Percentiles rank a stretch among this genome's conserved stretches.
phyloP scores from a whole-genome alignment of 2,797 vertebrate genomes.

The Xiphorhynchus erythropygius region DNA sequence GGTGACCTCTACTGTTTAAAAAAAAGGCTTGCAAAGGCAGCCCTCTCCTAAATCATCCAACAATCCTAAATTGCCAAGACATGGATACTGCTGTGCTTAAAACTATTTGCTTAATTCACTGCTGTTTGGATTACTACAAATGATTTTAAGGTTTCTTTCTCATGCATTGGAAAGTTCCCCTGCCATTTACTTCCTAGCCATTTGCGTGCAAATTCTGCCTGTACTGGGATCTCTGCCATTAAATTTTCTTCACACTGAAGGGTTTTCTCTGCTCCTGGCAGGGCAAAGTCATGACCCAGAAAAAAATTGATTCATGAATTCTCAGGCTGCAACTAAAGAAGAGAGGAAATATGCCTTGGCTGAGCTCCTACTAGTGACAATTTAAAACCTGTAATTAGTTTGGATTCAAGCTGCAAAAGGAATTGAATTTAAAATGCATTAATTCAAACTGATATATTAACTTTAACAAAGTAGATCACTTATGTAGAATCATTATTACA shows the following conservation, averaged over 20 bases:
- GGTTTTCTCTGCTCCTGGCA: slow-evolving; percentile 78
- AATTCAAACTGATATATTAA: slow-evolving; percentile 82
- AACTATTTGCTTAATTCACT: slow-evolving; percentile 77
- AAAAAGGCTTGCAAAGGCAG: slow-evolving; percentile 76
- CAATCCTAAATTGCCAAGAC: slow-evolving; percentile 72
- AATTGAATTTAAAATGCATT: slow-evolving; percentile 82
- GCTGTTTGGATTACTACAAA: slow-evolving; percentile 69
- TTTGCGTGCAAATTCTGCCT: slow-evolving; percentile 76
- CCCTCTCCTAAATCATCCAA: slow-evolving; percentile 68
- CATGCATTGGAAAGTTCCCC: slow-evolving; percentile 73
- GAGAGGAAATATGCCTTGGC: slow-evolving; percentile 81
- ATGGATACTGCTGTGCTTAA: slow-evolving; percentile 67
- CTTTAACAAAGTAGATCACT: slow-evolving; percentile 79
- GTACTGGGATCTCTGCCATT: slow-evolving; percentile 77
- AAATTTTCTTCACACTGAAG: slow-evolving; percentile 79
- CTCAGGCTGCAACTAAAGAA: slow-evolving; percentile 79
- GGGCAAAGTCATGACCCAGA: slow-evolving; percentile 82
- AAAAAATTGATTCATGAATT: slow-evolving; percentile 86
- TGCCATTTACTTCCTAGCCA: slow-evolving; percentile 73
- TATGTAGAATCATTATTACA: slow-evolving; percentile 71
- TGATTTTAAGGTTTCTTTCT: slow-evolving; percentile 69
- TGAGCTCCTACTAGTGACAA: slow-evolving; percentile 81
- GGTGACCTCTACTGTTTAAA: slow-evolving; percentile 82
- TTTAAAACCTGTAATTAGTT: slow-evolving; percentile 85
- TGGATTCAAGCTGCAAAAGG: slow-evolving; percentile 81